phyloP scores from a whole-genome alignment of 2,797 vertebrate species.

The Gallinago nigripennis region DNA sequence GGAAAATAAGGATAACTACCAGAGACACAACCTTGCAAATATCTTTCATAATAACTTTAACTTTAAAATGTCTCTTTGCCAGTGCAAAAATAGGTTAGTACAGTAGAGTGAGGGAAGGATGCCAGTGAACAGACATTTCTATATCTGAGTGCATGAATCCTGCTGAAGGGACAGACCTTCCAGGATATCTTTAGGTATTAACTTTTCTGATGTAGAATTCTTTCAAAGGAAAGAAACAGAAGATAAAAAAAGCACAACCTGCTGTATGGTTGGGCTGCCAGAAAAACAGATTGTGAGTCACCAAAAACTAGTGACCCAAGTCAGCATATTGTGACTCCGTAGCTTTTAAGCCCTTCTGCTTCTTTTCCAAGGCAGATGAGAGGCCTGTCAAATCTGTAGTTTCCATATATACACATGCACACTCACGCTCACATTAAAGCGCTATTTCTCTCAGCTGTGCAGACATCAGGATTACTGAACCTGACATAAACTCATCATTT shows the following conservation, averaged over 20 bases:
- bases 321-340: not conserved
- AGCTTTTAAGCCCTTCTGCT: not conserved
- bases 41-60: not conserved
- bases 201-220: not conserved
- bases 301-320: not conserved
- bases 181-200: not conserved
- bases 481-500: not conserved
- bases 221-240: not conserved
- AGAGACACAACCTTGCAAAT: not conserved
- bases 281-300: conserved; percentile 14
- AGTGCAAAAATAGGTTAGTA: not conserved
- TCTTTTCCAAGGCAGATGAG: not conserved
- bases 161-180: not conserved
- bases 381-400: not conserved
- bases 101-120: not conserved
- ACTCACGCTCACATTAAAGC: not conserved
- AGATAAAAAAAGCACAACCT: not conserved
- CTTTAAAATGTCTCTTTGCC: not conserved
- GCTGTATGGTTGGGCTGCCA: not conserved
- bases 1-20: not conserved
- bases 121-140: not conserved
- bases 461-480: not conserved
- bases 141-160: not conserved
- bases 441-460: not conserved
- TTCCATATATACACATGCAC: not conserved